A percentile compares a stretch with the other conserved stretches of the same genome.
Conservation (phyloP, 2,888 invertebrate species). For the Caenorhabditis sp. region DNA sequence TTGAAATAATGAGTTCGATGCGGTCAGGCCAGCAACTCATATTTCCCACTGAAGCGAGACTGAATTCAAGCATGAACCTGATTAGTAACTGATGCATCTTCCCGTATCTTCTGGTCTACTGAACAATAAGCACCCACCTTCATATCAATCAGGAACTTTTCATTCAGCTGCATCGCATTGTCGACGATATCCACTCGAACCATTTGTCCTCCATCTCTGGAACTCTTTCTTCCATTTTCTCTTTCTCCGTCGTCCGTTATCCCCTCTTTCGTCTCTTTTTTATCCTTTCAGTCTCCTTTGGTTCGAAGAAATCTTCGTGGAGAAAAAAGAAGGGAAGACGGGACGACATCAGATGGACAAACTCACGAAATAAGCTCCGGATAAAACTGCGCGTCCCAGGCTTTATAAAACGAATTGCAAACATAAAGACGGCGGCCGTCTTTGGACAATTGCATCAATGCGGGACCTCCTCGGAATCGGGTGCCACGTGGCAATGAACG, state of each 20-base stretch:
- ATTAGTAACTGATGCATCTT: no score
- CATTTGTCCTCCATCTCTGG: slow-evolving; percentile 85
- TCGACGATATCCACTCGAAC: slow-evolving; percentile 83
- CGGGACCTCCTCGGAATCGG: slow-evolving; percentile 90
- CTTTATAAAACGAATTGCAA: slow-evolving; percentile 90
- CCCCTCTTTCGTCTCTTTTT: background rate
- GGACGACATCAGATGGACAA: slow-evolving; percentile 10
- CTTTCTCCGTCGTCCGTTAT: no score
- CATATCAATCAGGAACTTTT: slow-evolving; percentile 64
- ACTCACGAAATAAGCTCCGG: slow-evolving; percentile 89
- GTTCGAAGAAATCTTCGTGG: background rate
- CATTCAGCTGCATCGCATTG: slow-evolving; percentile 50
- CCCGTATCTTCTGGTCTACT: no score
- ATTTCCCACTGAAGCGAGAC: no score
- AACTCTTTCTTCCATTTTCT: slow-evolving; percentile 2
- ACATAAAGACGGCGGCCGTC: slow-evolving; percentile 95
- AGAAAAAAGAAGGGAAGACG: background rate
- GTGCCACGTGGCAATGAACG: slow-evolving; percentile 87
- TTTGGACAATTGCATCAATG: slow-evolving; percentile 96
- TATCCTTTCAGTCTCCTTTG: background rate
- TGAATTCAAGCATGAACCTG: no score
- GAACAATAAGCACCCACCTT: slow-evolving; percentile 29
- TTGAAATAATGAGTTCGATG: no score
- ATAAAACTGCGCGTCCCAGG: slow-evolving; percentile 95
- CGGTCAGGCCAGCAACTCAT: no score